Evolutionary conservation across 2,797 vertebrate genomes (phyloP).

Genomic region (Platalea minor): DNA sequence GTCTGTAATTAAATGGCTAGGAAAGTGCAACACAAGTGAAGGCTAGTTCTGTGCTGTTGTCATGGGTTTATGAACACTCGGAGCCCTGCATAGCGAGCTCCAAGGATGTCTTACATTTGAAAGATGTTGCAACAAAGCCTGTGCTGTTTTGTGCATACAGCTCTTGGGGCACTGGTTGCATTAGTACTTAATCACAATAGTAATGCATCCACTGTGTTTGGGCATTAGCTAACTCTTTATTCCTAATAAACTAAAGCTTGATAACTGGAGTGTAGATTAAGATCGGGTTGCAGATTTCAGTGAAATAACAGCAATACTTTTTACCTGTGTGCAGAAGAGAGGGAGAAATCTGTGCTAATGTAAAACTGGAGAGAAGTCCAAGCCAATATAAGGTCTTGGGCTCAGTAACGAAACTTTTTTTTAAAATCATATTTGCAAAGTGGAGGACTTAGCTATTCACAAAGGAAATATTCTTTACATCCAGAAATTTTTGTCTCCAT

Average conservation of each 20-base stretch:
- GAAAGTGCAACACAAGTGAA: not conserved
- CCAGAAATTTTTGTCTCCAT: not conserved
- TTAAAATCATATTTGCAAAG: accelerated
- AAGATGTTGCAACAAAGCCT: not conserved
- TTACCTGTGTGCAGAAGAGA: not conserved
- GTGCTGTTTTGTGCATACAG: not conserved
- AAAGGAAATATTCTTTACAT: no score
- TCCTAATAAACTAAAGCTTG: not conserved
- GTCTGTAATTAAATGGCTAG: not conserved
- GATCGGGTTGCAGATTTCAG: not conserved
- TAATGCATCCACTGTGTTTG: not conserved
- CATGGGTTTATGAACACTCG: not conserved
- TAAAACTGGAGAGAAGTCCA: not conserved
- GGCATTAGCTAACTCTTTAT: not conserved
- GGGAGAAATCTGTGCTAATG: not conserved
- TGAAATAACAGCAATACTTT: not conserved
- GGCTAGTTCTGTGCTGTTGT: not conserved
- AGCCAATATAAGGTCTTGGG: not conserved
- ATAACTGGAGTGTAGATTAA: not conserved
- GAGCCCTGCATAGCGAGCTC: not conserved
- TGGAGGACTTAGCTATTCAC: not conserved
- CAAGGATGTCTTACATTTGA: not conserved
- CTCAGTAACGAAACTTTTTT: not conserved
- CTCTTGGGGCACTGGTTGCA: not conserved
- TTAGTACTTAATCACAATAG: not conserved